These are phyloP conservation scores for Anguilla pacifica DNA, from an alignment of 2,797 vertebrate genomes.

Conservation along the genomic window DNA sequence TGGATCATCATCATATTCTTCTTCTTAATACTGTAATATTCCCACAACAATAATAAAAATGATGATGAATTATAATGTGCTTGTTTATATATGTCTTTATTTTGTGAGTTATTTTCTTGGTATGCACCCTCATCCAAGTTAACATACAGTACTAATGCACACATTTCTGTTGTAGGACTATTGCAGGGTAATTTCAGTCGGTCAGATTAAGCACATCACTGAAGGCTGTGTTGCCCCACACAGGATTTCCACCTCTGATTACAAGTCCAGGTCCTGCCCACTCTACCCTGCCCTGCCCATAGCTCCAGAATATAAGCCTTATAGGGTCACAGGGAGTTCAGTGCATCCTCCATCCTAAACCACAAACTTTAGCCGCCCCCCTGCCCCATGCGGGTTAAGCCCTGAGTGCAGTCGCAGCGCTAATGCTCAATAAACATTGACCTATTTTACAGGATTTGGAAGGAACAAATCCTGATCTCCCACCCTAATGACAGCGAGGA, in stretches of 20 bases:
- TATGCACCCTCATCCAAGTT: background rate
- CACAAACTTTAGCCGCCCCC: conserved; percentile 63
- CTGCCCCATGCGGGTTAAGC: conserved; percentile 76
- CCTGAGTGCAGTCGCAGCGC: conserved; percentile 70
- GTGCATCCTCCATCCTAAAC: conserved; percentile 55
- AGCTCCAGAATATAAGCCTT: conserved; percentile 36
- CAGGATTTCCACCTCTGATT: conserved; percentile 1
- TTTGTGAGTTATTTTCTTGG: background rate
- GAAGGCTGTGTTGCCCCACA: background rate
- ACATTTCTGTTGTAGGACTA: background rate
- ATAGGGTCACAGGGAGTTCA: conserved; percentile 52
- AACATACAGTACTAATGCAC: background rate
- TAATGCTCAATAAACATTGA: conserved; percentile 82
- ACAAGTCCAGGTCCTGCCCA: background rate
- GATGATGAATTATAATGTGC: background rate
- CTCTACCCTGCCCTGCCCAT: background rate
- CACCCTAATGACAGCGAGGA: conserved; percentile 77
- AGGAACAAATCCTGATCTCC: conserved; percentile 61
- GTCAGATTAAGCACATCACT: background rate
- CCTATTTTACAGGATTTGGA: conserved; percentile 79
- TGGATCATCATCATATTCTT: background rate
- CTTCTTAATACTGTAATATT: background rate
- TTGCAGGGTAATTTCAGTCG: background rate
- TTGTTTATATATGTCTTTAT: background rate
- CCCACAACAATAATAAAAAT: background rate